phyloP scores from a whole-genome alignment of 64 coral and sea anemone genomes.

The Actinia equina region DNA sequence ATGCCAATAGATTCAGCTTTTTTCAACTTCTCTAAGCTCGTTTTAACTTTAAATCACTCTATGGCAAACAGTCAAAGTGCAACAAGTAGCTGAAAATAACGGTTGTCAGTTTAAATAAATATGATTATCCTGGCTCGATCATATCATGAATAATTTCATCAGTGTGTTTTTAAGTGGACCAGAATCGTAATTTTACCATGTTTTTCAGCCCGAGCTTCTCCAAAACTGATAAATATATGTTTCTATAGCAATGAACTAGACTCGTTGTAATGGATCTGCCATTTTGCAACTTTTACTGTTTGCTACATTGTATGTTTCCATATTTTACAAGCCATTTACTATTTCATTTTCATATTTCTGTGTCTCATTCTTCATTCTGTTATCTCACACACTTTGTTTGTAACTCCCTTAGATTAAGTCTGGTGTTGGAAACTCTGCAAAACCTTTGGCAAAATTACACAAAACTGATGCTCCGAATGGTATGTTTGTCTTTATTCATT shows the following conservation, averaged over 20 bases:
- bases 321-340: not conserved
- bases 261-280: not conserved
- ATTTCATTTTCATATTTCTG: not conserved
- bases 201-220: not conserved
- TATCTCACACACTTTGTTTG: slow-evolving; percentile 26
- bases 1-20: not conserved
- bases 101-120: not conserved
- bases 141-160: not conserved
- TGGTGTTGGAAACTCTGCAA: not conserved
- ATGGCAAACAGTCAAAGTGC: not conserved
- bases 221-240: not conserved
- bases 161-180: not conserved
- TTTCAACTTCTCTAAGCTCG: not conserved
- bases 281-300: not conserved
- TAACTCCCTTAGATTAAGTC: slow-evolving; percentile 18
- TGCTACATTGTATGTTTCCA: not conserved
- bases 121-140: too few species aligned
- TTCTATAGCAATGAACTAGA: not conserved
- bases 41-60: not conserved
- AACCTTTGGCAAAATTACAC: not conserved
- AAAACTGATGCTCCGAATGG: slow-evolving; percentile 1
- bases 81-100: not conserved
- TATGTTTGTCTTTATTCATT: slow-evolving; percentile 6
- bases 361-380: not conserved
- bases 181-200: not conserved